Evolutionary conservation across 2,797 vertebrate species (phyloP), one percentile per base, ranked within the genome.

Genomic region (Chromobotia macracanthus): DNA sequence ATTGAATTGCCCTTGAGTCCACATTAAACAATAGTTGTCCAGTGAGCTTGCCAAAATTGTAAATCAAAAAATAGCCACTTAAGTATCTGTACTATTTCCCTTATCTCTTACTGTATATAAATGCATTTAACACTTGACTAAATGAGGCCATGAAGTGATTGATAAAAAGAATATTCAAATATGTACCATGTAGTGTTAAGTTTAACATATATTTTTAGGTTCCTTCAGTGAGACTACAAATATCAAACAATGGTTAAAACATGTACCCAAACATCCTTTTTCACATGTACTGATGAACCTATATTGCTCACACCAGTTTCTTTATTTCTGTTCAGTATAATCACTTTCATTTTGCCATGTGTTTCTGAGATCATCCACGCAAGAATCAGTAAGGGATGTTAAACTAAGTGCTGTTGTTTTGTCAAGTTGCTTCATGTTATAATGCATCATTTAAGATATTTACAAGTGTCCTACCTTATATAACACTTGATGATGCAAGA

Each of bases 251-350:
- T 41, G 46, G 48, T 71, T 63, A 71, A 76, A 67, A 44, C 46
- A 28, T 53, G 46, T n/a, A n/a, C n/a, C n/a, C n/a, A n/a, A n/a
- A n/a, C n/a, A n/a, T 28, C 28, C 66, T 61, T 70, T 69, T 69
- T 61, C 48, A 25, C 55, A 61, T 50, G 55, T 77, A 35, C 66
- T 50, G n/a, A 38, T 38, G 12, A 61, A 77, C 50, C 66, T 1
- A 21, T 78, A 63, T 71, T 79, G 58, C 76, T 79, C 68, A 71
- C 10, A 55, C 44, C 31, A 41, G 56, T 71, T 55, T 78, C 31
- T 78, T 51, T 70, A 31, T 58, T 51, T 63, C 11, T 41, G 16
- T 71, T 78, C 46, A 46, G 74, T 48, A 48, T 12, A 68, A 68
- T 77, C 53, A 63, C 64, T 10, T 44, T 9, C 10, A 10, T 44